phyloP scores from a whole-genome alignment of 92 coral and sea anemone genomes.

The Palythoa grandis region DNA sequence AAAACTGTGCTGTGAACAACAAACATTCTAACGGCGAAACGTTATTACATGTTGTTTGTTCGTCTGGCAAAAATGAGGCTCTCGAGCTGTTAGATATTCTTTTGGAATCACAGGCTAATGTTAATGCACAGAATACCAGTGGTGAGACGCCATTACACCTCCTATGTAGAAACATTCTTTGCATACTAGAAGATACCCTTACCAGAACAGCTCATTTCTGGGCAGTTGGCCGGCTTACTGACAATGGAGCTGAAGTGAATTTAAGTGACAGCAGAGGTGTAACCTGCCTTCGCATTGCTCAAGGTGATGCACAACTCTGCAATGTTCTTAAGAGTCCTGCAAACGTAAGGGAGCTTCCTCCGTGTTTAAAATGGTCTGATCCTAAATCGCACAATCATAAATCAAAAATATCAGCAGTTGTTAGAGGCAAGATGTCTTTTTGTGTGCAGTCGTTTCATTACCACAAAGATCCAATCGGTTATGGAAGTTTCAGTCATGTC shows the following conservation, averaged over 20 bases:
- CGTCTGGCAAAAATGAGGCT: slow-evolving; percentile 18
- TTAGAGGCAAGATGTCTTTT: slow-evolving; percentile 23
- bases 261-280: background rate
- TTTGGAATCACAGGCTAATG: slow-evolving; percentile 11
- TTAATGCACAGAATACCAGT: background rate
- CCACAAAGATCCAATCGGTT: slow-evolving; percentile 37
- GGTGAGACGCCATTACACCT: slow-evolving; percentile 27
- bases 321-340: slow-evolving; percentile 8
- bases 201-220: background rate
- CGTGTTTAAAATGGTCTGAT: slow-evolving; percentile 8
- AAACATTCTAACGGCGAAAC: slow-evolving; percentile 31
- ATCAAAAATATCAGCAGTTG: slow-evolving; percentile 36
- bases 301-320: background rate
- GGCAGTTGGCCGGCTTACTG: slow-evolving; percentile 9
- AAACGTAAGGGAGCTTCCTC: background rate
- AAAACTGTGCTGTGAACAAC: background rate
- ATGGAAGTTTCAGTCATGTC: slow-evolving; percentile 47
- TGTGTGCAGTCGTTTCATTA: slow-evolving; percentile 14
- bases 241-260: slow-evolving; percentile 16
- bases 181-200: background rate
- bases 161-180: slow-evolving; percentile 4
- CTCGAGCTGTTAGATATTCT: slow-evolving; percentile 5
- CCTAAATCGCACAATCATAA: slow-evolving; percentile 40
- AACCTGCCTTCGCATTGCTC: background rate
- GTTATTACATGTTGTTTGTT: slow-evolving; percentile 10